These are phyloP conservation scores for Mallotus villosus DNA, from an alignment of 2,797 vertebrate species.

Conservation along the genomic window DNA sequence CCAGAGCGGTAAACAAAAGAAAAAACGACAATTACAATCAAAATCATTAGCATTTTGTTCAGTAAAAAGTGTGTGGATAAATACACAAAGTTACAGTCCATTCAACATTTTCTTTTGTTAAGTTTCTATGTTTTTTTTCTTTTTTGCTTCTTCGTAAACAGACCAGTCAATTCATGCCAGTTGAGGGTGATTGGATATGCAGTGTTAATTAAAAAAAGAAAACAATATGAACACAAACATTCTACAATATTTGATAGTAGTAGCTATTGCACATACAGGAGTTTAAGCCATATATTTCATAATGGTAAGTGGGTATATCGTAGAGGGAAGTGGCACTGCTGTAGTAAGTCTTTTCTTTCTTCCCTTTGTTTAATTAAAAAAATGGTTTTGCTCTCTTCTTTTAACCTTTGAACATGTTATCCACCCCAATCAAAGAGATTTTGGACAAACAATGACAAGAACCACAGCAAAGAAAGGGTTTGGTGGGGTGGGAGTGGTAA, in stretches of 20 bases:
- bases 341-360: conserved; percentile 27
- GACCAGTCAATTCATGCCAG: conserved; percentile 52
- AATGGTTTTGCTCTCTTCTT: conserved; percentile 50
- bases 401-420: conserved; percentile 33
- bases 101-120: conserved; percentile 53
- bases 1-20: conserved; percentile 40
- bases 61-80: conserved; percentile 58
- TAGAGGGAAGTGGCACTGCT: conserved; percentile 44
- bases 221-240: conserved; percentile 42
- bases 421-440: conserved; percentile 59
- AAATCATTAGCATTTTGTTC: conserved; percentile 48
- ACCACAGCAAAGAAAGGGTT: conserved; percentile 32
- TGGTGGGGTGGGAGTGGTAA: conserved; percentile 19
- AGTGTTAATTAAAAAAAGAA: conserved; percentile 50
- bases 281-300: conserved; percentile 68
- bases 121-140: conserved; percentile 30
- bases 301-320: conserved; percentile 46
- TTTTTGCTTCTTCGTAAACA: conserved; percentile 39
- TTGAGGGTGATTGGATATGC: conserved; percentile 44
- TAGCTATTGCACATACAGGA: conserved; percentile 84
- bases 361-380: conserved; percentile 22
- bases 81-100: conserved; percentile 56
- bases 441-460: conserved; percentile 52
- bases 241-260: conserved; percentile 55
- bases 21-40: conserved; percentile 44